Evolutionary conservation across 2,113 vertebrate species (phyloP).

Genomic region (Irena cyanogastra): DNA sequence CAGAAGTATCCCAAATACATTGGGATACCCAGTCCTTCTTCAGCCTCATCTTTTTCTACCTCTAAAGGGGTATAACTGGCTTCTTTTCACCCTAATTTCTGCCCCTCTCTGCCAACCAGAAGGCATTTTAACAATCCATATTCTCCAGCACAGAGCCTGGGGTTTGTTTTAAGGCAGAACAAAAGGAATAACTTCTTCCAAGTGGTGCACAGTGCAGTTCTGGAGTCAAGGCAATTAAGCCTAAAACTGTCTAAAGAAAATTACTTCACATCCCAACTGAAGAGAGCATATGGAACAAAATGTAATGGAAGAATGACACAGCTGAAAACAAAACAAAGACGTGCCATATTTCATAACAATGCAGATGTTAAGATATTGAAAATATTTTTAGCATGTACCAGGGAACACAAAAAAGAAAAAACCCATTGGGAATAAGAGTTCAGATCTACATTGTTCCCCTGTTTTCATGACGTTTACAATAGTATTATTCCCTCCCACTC

Average conservation of each 20-base stretch:
- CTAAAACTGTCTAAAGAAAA: slow-evolving; percentile 35
- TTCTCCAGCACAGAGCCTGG: neutral
- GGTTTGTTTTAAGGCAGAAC: neutral
- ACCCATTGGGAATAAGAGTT: neutral
- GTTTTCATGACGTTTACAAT: neutral
- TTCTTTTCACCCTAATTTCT: neutral
- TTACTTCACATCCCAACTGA: slow-evolving; percentile 31
- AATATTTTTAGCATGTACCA: slow-evolving; percentile 46
- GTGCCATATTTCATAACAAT: slow-evolving; percentile 45
- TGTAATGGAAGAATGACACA: slow-evolving; percentile 40
- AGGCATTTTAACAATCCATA: neutral
- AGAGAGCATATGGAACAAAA: slow-evolving; percentile 36
- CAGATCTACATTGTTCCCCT: slow-evolving; percentile 22
- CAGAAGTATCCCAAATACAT: neutral
- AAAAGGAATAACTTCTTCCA: slow-evolving; percentile 33
- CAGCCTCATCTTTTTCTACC: neutral
- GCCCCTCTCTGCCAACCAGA: neutral
- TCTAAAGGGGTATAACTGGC: neutral
- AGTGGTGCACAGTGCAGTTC: neutral
- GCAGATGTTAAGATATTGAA: slow-evolving; percentile 48
- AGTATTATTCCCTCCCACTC: neutral
- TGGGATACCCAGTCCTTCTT: neutral
- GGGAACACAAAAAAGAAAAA: slow-evolving; percentile 16
- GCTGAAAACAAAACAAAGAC: slow-evolving; percentile 56
- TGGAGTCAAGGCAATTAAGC: neutral